Evolutionary conservation across 2,113 vertebrate genomes (phyloP).

Genomic region (Paracanthobrama guichenoti): DNA sequence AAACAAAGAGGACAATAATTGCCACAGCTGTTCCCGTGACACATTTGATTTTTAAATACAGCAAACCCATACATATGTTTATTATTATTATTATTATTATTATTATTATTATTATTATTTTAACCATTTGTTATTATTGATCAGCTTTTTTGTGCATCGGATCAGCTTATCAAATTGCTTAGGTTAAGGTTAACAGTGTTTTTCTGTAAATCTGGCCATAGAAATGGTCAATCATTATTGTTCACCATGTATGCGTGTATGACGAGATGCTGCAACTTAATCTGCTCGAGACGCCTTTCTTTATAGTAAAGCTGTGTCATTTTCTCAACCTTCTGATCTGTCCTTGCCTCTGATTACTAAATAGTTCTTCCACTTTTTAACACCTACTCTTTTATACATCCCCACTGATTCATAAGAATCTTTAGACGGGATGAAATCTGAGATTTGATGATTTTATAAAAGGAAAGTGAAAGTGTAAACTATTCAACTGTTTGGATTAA

Average conservation of each 20-base stretch:
- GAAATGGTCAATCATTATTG: conserved; percentile 71
- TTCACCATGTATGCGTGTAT: conserved; percentile 78
- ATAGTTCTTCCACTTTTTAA: background rate
- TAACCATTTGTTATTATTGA: too few species aligned
- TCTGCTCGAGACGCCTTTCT: conserved; percentile 78
- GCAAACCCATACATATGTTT: conserved; percentile 12
- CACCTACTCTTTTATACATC: background rate
- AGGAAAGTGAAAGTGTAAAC: too few species aligned
- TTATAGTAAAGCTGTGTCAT: conserved; percentile 80
- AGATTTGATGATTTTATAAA: too few species aligned
- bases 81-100: conserved; percentile 37
- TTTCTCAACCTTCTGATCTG: conserved; percentile 71
- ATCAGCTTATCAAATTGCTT: conserved; percentile 67
- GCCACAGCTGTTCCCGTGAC: background rate
- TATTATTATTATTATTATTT: conserved; percentile 53
- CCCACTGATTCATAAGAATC: too few species aligned
- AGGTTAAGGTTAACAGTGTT: conserved; percentile 67
- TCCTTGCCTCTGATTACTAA: conserved; percentile 46
- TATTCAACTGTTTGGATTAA: too few species aligned
- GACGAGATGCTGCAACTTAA: conserved; percentile 75
- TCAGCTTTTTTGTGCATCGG: conserved; percentile 64
- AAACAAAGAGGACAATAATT: conserved; percentile 15
- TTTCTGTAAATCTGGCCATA: conserved; percentile 65
- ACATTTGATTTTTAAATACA: background rate
- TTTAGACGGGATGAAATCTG: too few species aligned